Base-by-base conservation (phyloP, 2,113 vertebrate genomes). In the Archilochus colubris region DNA sequence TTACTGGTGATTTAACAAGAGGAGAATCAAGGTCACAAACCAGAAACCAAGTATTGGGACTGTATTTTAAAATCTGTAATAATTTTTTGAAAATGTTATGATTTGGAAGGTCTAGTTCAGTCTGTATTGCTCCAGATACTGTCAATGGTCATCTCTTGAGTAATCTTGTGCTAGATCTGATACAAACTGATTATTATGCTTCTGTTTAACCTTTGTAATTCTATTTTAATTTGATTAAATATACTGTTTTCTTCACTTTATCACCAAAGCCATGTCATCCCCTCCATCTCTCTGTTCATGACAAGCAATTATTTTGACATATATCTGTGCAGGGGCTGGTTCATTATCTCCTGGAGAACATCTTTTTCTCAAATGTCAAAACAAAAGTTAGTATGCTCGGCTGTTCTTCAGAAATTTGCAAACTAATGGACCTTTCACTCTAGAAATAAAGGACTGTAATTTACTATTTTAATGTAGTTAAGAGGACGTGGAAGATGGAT, bases 401-500 rank as follows among this genome's bases (percentile, higher is more conserved):
- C 78, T 82, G 36, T 89, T 85, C 66, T 79, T 66, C 81, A 82
- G 87, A 75, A 94, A 89, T 92, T 84, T 93, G 78, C 78, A 90
- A 86, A 88, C 89, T 76, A 95, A 95, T 69, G 89, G 94, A 89
- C 93, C 61, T 94, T 82, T 87, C 66, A 87, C 36, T 93, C 40
- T 12, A 30, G 68, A 87, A 95, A 91, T 61, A 87, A 92, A 95
- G 75, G 59, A 58, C 78, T 74, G 53, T 80, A 84, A 93, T 24
- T 76, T 86, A 51, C 67, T 82, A 40, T 70, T 95, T 43, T 82
- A 89, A 74, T 80, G 75, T 33, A 54, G 84, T 89, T 93, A 79
- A 59, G 70, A 89, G 55, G 67, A 77, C 59, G 91, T 40, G 43
- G 84, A 86, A 95, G 79, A 85, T 63, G 87, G 64, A 91, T 82